Evolutionary conservation across 2,113 vertebrate genomes (phyloP), one percentile per base, ranked within the genome.

Genomic region (Aldabrachelys gigantea): DNA sequence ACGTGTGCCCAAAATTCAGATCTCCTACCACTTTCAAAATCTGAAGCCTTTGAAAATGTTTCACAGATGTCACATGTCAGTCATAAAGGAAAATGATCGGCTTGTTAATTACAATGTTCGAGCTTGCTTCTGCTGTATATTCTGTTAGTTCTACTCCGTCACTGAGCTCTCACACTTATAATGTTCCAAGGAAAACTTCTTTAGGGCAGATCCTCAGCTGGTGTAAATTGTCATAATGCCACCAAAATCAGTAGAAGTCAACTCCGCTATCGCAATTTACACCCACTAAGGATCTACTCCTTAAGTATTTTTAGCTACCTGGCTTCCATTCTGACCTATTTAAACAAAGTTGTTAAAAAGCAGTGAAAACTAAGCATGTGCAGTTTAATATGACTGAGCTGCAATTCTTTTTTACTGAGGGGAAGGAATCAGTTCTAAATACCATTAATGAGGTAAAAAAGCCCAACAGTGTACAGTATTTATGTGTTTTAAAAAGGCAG

Each of bases 21-120:
- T 97, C 96, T 97, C 96, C 97, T 97, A 97, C 96, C 97, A 96
- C 95, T 97, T 97, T 90, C 93, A 98, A 96, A 95, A 97, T 96
- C 94, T 96, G 96, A 98, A 97, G 95, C 92, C 89, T 95, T 88
- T 89, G 94, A 95, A 87, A 96, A 79, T 93, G 95, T 93, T 95
- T 98, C 96, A 97, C 92, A 97, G 97, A 97, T 98, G 98, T 98
- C 98, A 98, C 98, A 98, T 97, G 98, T 98, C 98, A 98, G 97
- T 98, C 98, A 98, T 95, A 94, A 95, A 96, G 96, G 97, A 98
- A 98, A 98, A 98, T 98, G 98, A 98, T 98, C 97, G 84, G 97
- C 98, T 98, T 98, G 97, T 91, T 98, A 97, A 97, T 97, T 97
- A 96, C 95, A 94, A 89, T 54, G 92, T 97, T 97, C 94, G 80